Evolutionary conservation across 2,888 invertebrate genomes (phyloP).

Genomic region (Plutella xylostella): DNA sequence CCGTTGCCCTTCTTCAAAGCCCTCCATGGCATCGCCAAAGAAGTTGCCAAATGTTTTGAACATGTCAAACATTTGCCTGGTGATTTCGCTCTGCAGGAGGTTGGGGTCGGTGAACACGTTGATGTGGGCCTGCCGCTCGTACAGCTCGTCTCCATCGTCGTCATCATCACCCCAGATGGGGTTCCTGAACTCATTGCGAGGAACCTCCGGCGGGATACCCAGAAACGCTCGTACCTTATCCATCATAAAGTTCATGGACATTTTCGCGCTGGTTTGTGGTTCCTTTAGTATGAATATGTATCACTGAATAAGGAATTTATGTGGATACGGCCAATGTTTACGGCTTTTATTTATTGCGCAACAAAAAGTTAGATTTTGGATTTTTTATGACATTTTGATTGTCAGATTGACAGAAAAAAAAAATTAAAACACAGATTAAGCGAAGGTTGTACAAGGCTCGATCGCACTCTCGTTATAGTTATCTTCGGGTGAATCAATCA

Average conservation of each 20-base stretch:
- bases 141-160: conserved; percentile 50
- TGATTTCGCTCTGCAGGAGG: conserved; percentile 40
- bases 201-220: conserved; percentile 32
- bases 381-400: too few relatives aligned
- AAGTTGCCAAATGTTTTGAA: conserved; percentile 43
- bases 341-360: conserved; percentile 39
- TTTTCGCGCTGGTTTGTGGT: neutral
- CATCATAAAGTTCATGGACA: conserved; percentile 34
- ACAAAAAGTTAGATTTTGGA: conserved; percentile 28
- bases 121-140: conserved; percentile 33
- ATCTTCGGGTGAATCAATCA: too few relatives aligned
- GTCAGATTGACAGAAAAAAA: too few relatives aligned
- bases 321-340: too few relatives aligned
- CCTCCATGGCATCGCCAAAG: conserved; percentile 44
- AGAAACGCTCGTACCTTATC: conserved; percentile 45
- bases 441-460: too few relatives aligned
- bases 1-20: conserved; percentile 27
- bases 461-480: too few relatives aligned
- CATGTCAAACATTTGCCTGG: conserved; percentile 49
- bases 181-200: conserved; percentile 57
- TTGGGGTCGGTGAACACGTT: conserved; percentile 28
- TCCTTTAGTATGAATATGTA: neutral
- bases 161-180: conserved; percentile 62
- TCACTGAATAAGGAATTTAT: too few relatives aligned
- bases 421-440: too few relatives aligned